Conservation (phyloP, 1,140 invertebrate genomes). For the Sitophilus oryzae region DNA sequence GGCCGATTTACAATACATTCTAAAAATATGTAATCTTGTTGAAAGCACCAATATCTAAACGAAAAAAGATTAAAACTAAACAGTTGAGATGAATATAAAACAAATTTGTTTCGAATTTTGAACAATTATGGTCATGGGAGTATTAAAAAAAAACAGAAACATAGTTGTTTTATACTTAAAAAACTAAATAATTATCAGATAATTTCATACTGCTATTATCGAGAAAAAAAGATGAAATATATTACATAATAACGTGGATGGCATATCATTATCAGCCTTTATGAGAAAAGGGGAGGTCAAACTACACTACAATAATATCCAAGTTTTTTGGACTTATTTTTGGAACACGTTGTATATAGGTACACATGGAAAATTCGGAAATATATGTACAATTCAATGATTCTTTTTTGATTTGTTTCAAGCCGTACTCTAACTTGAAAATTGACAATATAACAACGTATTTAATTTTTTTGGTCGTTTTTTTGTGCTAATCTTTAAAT, state of each 20-base stretch:
- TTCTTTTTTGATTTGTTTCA: neutral
- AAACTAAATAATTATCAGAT: too few relatives aligned
- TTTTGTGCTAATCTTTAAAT: too few relatives aligned
- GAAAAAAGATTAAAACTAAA: too few relatives aligned
- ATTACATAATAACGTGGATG: neutral
- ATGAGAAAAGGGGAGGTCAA: neutral
- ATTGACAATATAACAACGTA: neutral
- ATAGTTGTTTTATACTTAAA: too few relatives aligned
- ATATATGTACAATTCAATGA: neutral
- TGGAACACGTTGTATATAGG: neutral
- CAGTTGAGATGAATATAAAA: too few relatives aligned
- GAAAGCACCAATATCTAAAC: conserved; percentile 21
- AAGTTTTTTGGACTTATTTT: neutral
- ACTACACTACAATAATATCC: too few relatives aligned
- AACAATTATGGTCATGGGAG: conserved; percentile 3
- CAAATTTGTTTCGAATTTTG: too few relatives aligned
- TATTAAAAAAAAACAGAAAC: too few relatives aligned
- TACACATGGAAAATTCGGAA: neutral
- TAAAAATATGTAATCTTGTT: conserved; percentile 32
- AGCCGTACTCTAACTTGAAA: neutral
- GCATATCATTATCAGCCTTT: neutral
- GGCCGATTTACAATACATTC: conserved; percentile 23
- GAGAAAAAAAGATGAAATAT: too few relatives aligned
- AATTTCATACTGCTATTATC: too few relatives aligned
- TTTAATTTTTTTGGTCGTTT: neutral